These are phyloP conservation scores for Selene dorsalis DNA, from an alignment of 2,797 vertebrate genomes.

Conservation along the genomic window DNA sequence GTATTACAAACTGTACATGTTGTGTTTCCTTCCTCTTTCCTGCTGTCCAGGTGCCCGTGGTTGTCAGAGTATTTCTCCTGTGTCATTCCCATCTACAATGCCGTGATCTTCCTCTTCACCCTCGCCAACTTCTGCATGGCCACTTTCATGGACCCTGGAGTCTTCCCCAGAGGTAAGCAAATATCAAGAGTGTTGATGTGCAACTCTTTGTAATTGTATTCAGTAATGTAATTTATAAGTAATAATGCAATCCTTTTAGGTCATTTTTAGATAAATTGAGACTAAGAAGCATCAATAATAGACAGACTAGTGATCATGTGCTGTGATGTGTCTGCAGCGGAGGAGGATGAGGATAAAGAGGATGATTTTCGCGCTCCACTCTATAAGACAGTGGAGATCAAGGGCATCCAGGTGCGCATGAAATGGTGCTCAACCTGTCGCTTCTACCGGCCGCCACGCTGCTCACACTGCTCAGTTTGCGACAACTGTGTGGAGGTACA, in stretches of 20 bases:
- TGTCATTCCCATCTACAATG: constrained; percentile 91
- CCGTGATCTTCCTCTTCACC: constrained; percentile 94
- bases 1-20: not conserved
- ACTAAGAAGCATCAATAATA: not conserved
- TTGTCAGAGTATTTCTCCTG: constrained; percentile 90
- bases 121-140: constrained; percentile 99
- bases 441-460: constrained; percentile 96
- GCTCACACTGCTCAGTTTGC: constrained; percentile 98
- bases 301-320: not conserved
- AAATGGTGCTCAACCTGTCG: constrained; percentile 99
- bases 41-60: constrained; percentile 90
- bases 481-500: constrained; percentile 98
- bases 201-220: not conserved
- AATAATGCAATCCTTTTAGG: no score
- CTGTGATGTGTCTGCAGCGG: constrained; percentile 82
- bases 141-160: constrained; percentile 98
- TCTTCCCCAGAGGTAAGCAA: constrained; percentile 94
- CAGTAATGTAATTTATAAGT: no score
- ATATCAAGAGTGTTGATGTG: not conserved
- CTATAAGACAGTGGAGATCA: constrained; percentile 98
- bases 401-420: constrained; percentile 98
- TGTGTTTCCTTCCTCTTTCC: not conserved
- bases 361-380: constrained; percentile 97
- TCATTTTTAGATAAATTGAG: not conserved
- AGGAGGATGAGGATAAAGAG: constrained; percentile 98